phyloP scores from a whole-genome alignment of 2,888 invertebrate genomes.

The Smittia aterrima region DNA sequence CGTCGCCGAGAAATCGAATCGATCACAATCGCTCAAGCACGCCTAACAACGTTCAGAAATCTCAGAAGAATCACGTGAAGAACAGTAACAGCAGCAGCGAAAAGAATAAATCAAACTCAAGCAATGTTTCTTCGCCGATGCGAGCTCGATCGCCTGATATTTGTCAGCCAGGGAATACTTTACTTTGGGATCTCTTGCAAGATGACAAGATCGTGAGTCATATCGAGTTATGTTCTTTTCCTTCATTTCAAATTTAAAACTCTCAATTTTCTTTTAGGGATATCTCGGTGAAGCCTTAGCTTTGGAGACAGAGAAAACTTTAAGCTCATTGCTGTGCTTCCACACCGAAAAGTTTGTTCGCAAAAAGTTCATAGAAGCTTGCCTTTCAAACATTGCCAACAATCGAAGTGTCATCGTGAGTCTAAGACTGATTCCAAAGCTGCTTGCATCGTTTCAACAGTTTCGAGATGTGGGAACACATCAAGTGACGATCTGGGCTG shows the following conservation, averaged over 20 bases:
- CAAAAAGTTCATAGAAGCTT: conserved; percentile 94
- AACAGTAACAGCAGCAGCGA: conserved; percentile 18
- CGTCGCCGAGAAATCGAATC: conserved; percentile 31
- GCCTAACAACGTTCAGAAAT: conserved; percentile 37
- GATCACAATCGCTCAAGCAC: conserved; percentile 41
- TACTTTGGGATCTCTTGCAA: conserved; percentile 91
- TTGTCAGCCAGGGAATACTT: conserved; percentile 86
- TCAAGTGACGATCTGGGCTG: conserved; percentile 89
- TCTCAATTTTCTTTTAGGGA: conserved; percentile 56
- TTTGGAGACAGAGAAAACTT: conserved; percentile 88
- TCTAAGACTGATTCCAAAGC: conserved; percentile 80
- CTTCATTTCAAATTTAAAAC: conserved; percentile 19
- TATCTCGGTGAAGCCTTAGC: conserved; percentile 87
- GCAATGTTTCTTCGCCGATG: conserved; percentile 49
- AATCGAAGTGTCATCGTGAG: conserved; percentile 91
- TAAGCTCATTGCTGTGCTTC: conserved; percentile 85
- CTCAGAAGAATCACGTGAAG: neutral
- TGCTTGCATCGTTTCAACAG: conserved; percentile 88
- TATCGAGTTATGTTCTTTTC: neutral
- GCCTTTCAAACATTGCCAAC: conserved; percentile 81
- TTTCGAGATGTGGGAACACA: conserved; percentile 84
- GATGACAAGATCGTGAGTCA: conserved; percentile 80
- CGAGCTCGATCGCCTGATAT: conserved; percentile 59
- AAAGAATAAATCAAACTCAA: conserved; percentile 48
- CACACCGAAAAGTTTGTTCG: conserved; percentile 85